These are phyloP conservation scores for Ruditapes philippinarum DNA, from an alignment of 1,140 invertebrate genomes.

Conservation along the genomic window DNA sequence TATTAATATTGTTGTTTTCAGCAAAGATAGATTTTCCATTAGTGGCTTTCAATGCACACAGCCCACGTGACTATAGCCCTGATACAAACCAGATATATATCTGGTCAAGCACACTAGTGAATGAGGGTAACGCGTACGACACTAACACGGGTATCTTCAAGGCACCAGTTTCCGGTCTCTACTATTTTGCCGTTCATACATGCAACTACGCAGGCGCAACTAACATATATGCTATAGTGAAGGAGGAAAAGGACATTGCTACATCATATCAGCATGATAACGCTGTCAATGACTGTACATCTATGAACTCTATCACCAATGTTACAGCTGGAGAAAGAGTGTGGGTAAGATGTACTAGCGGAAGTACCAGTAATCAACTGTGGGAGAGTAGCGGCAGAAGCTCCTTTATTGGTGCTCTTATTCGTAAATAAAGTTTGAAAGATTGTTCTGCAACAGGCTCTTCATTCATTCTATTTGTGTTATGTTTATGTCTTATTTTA, in stretches of 20 bases:
- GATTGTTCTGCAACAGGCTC: no score
- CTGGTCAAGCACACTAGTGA: not conserved
- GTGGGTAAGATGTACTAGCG: not conserved
- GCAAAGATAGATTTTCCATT: not conserved
- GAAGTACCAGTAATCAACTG: not conserved
- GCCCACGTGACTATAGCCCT: not conserved
- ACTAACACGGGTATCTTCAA: not conserved
- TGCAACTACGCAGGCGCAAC: no score
- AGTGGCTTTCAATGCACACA: not conserved
- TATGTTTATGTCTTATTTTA: no score
- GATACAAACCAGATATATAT: conserved; percentile 16
- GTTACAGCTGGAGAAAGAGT: not conserved
- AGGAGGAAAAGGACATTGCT: not conserved
- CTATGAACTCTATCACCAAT: not conserved
- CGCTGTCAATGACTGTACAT: not conserved
- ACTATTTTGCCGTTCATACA: no score
- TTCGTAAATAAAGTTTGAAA: not conserved
- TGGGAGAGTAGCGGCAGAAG: conserved; percentile 10
- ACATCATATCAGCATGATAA: not conserved
- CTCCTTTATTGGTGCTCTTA: conserved; percentile 5
- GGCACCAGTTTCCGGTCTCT: not conserved
- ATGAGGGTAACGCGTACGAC: not conserved
- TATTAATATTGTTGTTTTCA: no score
- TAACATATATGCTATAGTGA: not conserved
- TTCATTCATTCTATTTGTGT: no score